Evolutionary conservation across 2,113 vertebrate species (phyloP).

Genomic region (Copsychus sechellarum): DNA sequence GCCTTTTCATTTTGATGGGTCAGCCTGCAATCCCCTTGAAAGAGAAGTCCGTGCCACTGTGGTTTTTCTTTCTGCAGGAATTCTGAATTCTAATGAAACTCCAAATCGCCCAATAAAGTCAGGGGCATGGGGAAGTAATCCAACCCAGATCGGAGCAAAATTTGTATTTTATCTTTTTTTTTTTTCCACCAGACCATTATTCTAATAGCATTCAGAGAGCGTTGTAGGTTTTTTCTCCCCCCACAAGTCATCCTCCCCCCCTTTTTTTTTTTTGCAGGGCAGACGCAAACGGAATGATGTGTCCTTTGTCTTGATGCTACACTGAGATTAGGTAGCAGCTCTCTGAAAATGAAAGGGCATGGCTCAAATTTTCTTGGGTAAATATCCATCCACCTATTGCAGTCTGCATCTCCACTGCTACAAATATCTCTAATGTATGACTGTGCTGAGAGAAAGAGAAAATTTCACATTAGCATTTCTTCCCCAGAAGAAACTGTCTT

Average conservation of each 20-base stretch:
- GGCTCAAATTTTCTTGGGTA: constrained; percentile 78
- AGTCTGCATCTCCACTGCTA: constrained; percentile 37
- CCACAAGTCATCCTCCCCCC: too few relatives aligned
- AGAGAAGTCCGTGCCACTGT: constrained; percentile 76
- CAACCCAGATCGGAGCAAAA: constrained; percentile 76
- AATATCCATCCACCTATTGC: constrained; percentile 72
- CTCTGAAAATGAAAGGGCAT: constrained; percentile 75
- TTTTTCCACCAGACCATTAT: constrained; percentile 54
- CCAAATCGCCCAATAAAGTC: constrained; percentile 83
- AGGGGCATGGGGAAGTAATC: constrained; percentile 79
- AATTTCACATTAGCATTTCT: constrained; percentile 53
- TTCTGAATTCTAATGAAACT: constrained; percentile 87
- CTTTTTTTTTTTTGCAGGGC: constrained; percentile 6
- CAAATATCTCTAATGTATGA: constrained; percentile 52
- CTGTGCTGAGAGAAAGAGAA: background rate
- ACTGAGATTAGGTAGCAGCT: constrained; percentile 72
- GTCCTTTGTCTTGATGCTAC: constrained; percentile 75
- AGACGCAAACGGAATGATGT: constrained; percentile 62
- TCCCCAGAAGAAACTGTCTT: constrained; percentile 34
- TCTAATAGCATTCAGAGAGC: constrained; percentile 70
- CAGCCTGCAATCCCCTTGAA: constrained; percentile 83
- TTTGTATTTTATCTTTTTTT: constrained; percentile 77
- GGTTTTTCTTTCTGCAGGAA: constrained; percentile 80
- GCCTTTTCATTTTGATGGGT: constrained; percentile 88
- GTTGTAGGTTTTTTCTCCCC: background rate